A percentile compares a stretch with the other conserved stretches of the same genome.
Conservation (phyloP, 2,113 vertebrate species). For the Prunella himalayana region DNA sequence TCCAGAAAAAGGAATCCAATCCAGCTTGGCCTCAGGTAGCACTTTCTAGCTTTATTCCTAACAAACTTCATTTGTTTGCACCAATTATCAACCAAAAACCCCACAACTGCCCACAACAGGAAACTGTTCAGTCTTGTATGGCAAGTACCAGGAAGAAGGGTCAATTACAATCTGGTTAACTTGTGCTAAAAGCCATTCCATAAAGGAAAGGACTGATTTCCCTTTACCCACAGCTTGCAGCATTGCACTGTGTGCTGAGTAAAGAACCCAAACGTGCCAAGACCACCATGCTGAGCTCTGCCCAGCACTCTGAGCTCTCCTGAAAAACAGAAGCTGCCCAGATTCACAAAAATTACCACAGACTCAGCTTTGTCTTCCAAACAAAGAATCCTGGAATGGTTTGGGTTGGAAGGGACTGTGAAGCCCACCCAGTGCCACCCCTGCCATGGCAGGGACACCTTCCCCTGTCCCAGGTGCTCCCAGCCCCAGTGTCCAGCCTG, state of each 20-base stretch:
- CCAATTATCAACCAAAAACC: neutral
- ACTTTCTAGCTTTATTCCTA: neutral
- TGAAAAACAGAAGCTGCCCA: neutral
- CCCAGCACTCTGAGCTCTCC: neutral
- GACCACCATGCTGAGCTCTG: neutral
- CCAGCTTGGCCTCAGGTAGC: neutral
- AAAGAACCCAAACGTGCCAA: neutral
- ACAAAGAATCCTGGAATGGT: neutral
- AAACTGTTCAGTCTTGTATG: neutral
- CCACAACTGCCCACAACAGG: neutral
- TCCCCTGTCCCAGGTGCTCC: neutral
- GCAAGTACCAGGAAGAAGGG: neutral
- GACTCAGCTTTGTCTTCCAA: neutral
- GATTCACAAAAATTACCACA: neutral
- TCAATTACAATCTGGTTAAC: neutral
- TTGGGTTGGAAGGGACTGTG: neutral
- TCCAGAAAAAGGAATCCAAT: neutral
- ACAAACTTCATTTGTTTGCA: neutral
- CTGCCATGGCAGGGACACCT: neutral
- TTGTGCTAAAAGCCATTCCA: neutral
- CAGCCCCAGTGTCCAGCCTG: neutral
- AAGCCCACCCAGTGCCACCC: rapidly evolving
- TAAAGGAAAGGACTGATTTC: neutral
- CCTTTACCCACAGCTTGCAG: neutral
- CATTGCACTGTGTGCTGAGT: rapidly evolving